Base-by-base conservation (phyloP, 1,140 invertebrate genomes). In the Chrysoperla carnea region DNA sequence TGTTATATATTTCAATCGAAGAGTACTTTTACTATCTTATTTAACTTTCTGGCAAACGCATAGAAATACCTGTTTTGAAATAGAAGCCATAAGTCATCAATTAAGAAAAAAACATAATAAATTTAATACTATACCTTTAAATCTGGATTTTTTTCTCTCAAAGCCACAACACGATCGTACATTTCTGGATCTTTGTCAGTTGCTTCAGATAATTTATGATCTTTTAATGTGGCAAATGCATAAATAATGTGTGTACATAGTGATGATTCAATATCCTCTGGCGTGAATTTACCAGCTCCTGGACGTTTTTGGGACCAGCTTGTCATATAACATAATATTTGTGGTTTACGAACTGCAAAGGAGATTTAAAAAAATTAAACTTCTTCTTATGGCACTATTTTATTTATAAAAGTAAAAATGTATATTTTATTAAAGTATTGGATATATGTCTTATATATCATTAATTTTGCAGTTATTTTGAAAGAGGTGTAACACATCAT, bases 181-280 rank as follows among this genome's bases (percentile, higher is more conserved):
- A 84, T 84, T 51, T 87, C 86, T 1, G 68, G 69, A 52, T 89
- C 84, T 48, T 86, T 82, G 2, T 83, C 81, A 39, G 76, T 78
- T 11, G 71, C 73, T 54, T 84, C 80, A 1, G 78, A 67, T 1
- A 92, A 63, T 56, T 82, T 76, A 60, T 86, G 76, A 51, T 89
- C 84, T 56, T 85, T 84, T 6, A 90, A 64, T 0, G 85, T 85
- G 1, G 88, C 89, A 58, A 95, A 95, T 3, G 90, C 87, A 56
- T 88, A 95, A 17, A 96, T 81, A 12, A 96, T 66, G 60, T 95
- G 90, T 0, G 88, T 94, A 58, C 92, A 97, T 0, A 94, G 76
- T 14, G 60, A 73, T 0, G 88, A 66, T 56, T 94, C 84, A 8
- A 96, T 77, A 56, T 93, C 80, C 47, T 89, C 83, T 0, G 90